Conservation (phyloP, 92 coral and sea anemone species). For the Chrysogorgia sp. region DNA sequence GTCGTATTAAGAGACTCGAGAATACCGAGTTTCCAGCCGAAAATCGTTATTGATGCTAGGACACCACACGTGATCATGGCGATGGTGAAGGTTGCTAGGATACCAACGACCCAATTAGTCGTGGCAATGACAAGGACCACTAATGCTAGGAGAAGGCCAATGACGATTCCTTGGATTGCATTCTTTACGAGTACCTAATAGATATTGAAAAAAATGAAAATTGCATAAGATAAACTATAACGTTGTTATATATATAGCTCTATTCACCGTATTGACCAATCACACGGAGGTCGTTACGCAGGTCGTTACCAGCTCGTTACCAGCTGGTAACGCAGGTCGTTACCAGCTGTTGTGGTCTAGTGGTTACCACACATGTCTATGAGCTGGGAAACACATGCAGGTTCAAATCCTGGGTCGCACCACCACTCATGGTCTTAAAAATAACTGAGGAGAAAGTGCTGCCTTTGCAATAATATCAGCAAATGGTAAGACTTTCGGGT, state of each 20-base stretch:
- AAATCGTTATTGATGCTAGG: slow-evolving; percentile 84
- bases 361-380: too few species aligned
- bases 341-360: too few species aligned
- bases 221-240: background rate
- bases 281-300: background rate
- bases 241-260: background rate
- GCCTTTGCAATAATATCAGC: too few species aligned
- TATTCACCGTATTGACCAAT: background rate
- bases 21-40: slow-evolving; percentile 95
- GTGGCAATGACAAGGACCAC: slow-evolving; percentile 82
- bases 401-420: too few species aligned
- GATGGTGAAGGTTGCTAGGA: slow-evolving; percentile 87
- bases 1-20: slow-evolving; percentile 87
- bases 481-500: too few species aligned
- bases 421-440: background rate
- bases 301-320: background rate
- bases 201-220: background rate
- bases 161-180: slow-evolving; percentile 87
- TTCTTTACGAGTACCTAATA: slow-evolving; percentile 82
- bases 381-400: too few species aligned
- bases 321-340: too few species aligned
- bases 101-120: slow-evolving; percentile 87
- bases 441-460: too few species aligned
- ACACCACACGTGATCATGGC: slow-evolving; percentile 89
- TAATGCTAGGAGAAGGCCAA: slow-evolving; percentile 82